Percentiles rank a stretch among this genome's conserved stretches.
phyloP scores from a whole-genome alignment of 1,140 invertebrate species.

The Camponotus vicinus region DNA sequence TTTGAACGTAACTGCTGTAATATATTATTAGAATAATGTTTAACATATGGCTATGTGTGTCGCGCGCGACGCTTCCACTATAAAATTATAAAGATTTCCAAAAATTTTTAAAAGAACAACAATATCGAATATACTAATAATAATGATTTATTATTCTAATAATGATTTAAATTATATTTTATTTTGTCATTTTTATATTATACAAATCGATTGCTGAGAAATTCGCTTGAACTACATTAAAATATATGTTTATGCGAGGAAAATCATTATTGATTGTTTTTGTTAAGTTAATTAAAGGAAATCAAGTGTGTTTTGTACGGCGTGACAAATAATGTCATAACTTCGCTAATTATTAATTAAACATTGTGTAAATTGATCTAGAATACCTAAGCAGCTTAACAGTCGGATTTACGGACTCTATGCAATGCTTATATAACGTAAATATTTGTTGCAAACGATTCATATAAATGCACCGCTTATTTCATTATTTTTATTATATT shows the following conservation, averaged over 20 bases:
- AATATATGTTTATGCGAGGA: not conserved
- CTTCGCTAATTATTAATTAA: slow-evolving; percentile 69
- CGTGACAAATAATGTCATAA: slow-evolving; percentile 24
- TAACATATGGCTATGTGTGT: not conserved
- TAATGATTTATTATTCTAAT: not conserved
- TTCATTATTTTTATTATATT: slow-evolving; percentile 26
- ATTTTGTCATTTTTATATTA: slow-evolving; percentile 9
- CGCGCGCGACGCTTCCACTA: not conserved
- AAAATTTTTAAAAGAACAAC: slow-evolving; percentile 6
- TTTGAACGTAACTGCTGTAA: not conserved
- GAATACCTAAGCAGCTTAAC: slow-evolving; percentile 63
- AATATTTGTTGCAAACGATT: slow-evolving; percentile 46
- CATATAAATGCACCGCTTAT: not conserved
- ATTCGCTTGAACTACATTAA: not conserved
- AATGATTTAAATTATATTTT: not conserved
- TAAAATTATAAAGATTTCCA: slow-evolving; percentile 9
- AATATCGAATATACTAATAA: slow-evolving; percentile 5
- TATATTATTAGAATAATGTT: not conserved
- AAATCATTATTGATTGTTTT: slow-evolving; percentile 18
- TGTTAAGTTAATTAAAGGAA: slow-evolving; percentile 20
- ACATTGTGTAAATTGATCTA: slow-evolving; percentile 68
- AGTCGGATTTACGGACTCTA: slow-evolving; percentile 27
- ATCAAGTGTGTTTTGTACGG: not conserved
- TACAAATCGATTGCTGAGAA: not conserved
- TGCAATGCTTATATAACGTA: slow-evolving; percentile 55